A percentile compares a stretch with the other conserved stretches of the same genome.
These are phyloP conservation scores for Channa striata DNA, from an alignment of 2,797 vertebrate species.

Conservation along the genomic window DNA sequence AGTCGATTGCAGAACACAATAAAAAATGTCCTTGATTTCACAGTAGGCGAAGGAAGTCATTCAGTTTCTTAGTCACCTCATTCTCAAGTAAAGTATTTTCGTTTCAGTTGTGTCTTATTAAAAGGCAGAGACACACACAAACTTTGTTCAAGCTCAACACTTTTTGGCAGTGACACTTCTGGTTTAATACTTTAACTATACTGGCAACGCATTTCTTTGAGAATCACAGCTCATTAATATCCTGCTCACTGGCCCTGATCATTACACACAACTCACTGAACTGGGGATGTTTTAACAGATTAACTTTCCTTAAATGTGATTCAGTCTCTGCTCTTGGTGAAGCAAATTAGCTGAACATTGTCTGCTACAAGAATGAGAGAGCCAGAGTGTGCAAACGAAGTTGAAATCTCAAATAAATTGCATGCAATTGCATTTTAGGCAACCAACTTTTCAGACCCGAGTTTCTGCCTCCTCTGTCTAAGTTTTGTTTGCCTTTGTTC, in stretches of 20 bases:
- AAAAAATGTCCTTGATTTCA: not conserved
- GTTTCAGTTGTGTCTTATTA: not conserved
- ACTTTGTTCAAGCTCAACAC: not conserved
- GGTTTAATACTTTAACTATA: constrained; percentile 40
- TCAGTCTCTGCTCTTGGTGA: not conserved
- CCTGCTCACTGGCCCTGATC: constrained; percentile 18
- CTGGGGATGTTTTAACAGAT: constrained; percentile 34
- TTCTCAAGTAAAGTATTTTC: not conserved
- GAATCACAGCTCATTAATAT: constrained; percentile 20
- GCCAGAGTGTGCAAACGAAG: not conserved
- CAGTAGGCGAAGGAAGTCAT: not conserved
- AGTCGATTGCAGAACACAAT: constrained; percentile 9
- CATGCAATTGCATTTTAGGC: not conserved
- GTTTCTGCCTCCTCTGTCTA: not conserved
- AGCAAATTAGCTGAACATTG: not conserved
- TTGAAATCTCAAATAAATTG: constrained; percentile 2
- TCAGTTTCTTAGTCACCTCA: not conserved
- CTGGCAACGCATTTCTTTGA: constrained; percentile 33
- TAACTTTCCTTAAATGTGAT: not conserved
- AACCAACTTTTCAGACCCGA: not conserved
- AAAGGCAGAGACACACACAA: constrained; percentile 5
- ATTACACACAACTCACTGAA: constrained; percentile 32
- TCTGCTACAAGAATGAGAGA: not conserved
- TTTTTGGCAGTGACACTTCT: constrained; percentile 2
- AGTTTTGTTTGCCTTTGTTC: too few relatives aligned